Evolutionary conservation across 2,113 vertebrate species (phyloP).

Genomic region (Cinclus mexicanus): DNA sequence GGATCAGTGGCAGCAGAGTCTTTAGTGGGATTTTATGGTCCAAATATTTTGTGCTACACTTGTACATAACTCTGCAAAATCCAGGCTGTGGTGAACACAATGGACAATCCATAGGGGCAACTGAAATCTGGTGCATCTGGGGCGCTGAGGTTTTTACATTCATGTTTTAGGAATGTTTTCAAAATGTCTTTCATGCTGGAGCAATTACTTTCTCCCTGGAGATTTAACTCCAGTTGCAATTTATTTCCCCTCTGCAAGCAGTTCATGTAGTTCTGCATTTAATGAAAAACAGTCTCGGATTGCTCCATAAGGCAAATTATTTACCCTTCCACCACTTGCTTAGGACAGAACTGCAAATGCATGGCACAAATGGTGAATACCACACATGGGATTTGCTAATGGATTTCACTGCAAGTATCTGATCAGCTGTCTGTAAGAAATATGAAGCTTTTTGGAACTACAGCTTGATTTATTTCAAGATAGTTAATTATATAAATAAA

Average conservation of each 20-base stretch:
- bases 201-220: background rate
- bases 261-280: background rate
- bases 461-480: constrained; percentile 17
- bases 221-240: background rate
- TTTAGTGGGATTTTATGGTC: background rate
- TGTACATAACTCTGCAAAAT: background rate
- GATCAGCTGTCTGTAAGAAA: constrained; percentile 24
- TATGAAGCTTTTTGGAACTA: constrained; percentile 13
- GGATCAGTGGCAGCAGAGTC: accelerated
- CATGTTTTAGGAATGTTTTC: background rate
- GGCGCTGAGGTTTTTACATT: background rate
- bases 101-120: background rate
- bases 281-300: background rate
- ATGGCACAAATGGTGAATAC: background rate
- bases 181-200: background rate
- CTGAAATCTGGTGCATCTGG: background rate
- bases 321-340: background rate
- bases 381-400: background rate
- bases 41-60: background rate
- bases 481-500: constrained; percentile 41
- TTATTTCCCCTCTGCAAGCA: background rate
- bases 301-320: background rate
- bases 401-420: background rate
- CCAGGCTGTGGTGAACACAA: background rate
- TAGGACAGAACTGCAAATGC: background rate